Evolutionary conservation across 2,797 vertebrate species (phyloP).

Genomic region (Schizopygopsis malacanthus): DNA sequence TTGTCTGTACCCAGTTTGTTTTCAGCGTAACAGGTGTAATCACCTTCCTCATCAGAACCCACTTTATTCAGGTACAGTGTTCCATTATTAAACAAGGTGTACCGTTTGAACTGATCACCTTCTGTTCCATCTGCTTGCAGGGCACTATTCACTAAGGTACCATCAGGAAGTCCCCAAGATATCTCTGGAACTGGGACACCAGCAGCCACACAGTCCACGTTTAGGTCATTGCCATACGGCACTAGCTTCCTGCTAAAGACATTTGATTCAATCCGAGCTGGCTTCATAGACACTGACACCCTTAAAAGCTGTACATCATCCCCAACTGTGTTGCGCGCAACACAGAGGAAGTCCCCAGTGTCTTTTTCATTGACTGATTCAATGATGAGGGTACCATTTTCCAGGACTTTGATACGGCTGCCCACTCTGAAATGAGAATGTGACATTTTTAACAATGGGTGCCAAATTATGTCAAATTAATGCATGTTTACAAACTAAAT

Average conservation of each 20-base stretch:
- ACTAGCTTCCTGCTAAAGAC: conserved; percentile 84
- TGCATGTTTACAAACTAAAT: neutral
- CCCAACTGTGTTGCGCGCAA: conserved; percentile 87
- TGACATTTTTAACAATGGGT: neutral
- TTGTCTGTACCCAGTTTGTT: conserved; percentile 93
- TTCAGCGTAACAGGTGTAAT: conserved; percentile 93
- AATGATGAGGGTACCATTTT: conserved; percentile 88
- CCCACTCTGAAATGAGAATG: conserved; percentile 81
- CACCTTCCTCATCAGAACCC: conserved; percentile 88
- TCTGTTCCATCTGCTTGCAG: conserved; percentile 82
- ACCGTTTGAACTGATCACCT: conserved; percentile 74
- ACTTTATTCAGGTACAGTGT: conserved; percentile 89
- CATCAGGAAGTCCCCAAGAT: conserved; percentile 93
- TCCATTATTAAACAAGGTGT: conserved; percentile 90
- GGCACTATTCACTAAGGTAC: conserved; percentile 85
- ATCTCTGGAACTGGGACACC: conserved; percentile 90
- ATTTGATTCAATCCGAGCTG: conserved; percentile 91
- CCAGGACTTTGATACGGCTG: conserved; percentile 83
- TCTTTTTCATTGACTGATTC: conserved; percentile 88
- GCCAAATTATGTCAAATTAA: neutral
- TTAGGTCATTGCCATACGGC: conserved; percentile 87
- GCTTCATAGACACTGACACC: conserved; percentile 86
- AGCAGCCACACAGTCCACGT: conserved; percentile 93
- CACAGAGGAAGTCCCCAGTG: conserved; percentile 89
- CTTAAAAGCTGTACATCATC: conserved; percentile 88